A percentile compares a stretch with the other conserved stretches of the same genome.
phyloP scores from a whole-genome alignment of 2,797 vertebrate genomes.

The Coluber constrictor region DNA sequence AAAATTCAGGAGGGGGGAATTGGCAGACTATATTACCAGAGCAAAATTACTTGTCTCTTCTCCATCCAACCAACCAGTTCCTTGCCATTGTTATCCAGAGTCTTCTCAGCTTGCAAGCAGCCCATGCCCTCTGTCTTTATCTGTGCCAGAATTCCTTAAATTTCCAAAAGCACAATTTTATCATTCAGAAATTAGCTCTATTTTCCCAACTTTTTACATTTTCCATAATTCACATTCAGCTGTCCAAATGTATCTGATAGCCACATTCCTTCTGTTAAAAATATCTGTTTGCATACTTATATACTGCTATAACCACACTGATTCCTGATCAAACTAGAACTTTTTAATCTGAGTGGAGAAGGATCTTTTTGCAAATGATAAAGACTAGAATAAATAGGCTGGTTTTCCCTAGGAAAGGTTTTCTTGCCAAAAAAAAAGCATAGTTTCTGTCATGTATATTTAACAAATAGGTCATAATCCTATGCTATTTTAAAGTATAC shows the following conservation, averaged over 20 bases:
- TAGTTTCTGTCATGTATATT: not conserved
- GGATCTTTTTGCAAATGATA: not conserved
- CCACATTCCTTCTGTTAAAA: not conserved
- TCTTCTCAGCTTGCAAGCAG: not conserved
- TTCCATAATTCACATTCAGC: not conserved
- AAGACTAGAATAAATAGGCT: not conserved
- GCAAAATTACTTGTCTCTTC: not conserved
- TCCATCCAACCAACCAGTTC: not conserved
- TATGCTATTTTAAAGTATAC: not conserved
- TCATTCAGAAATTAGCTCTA: not conserved
- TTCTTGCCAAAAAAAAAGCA: not conserved
- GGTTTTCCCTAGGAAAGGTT: not conserved
- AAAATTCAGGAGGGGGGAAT: not conserved
- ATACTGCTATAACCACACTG: not conserved
- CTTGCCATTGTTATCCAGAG: not conserved
- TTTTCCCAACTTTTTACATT: not conserved
- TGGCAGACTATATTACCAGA: not conserved
- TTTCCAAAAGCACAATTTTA: not conserved
- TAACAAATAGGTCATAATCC: not conserved
- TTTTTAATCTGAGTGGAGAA: not conserved
- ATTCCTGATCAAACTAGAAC: not conserved
- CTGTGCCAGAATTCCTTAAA: not conserved
- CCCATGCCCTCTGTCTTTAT: not conserved
- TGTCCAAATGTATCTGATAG: not conserved
- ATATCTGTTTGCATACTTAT: not conserved